phyloP scores from a whole-genome alignment of 1,140 invertebrate species.

The Ips typographus region DNA sequence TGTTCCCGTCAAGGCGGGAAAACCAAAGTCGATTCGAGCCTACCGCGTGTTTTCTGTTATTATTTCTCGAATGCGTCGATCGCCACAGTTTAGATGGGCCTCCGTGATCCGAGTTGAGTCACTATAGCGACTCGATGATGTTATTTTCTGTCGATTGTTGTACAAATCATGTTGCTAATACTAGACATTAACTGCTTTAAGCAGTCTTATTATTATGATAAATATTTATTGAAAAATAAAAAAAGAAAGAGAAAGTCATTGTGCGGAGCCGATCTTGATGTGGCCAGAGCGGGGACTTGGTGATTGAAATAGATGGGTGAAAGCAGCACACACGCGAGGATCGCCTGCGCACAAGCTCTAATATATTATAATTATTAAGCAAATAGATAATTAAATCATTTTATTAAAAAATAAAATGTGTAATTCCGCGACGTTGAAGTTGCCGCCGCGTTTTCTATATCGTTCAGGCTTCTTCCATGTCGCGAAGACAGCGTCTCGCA shows the following conservation, averaged over 20 bases:
- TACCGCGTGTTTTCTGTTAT: too few relatives aligned
- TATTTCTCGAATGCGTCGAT: too few relatives aligned
- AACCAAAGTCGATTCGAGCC: too few relatives aligned
- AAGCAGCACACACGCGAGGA: slow-evolving; percentile 29
- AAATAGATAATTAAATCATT: too few relatives aligned
- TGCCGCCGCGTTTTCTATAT: background rate
- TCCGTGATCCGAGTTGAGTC: too few relatives aligned
- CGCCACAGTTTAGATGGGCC: too few relatives aligned
- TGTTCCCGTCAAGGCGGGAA: too few relatives aligned
- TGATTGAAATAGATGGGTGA: slow-evolving; percentile 1
- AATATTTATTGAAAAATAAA: slow-evolving; percentile 5
- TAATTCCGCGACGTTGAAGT: background rate
- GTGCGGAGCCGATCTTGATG: slow-evolving; percentile 23
- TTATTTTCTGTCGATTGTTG: slow-evolving; percentile 51
- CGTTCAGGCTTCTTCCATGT: background rate
- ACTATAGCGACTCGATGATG: slow-evolving; percentile 35
- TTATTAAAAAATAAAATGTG: background rate
- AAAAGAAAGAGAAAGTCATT: slow-evolving; percentile 21
- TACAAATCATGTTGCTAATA: slow-evolving; percentile 54
- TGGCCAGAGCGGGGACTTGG: background rate
- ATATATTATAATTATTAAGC: slow-evolving; percentile 15
- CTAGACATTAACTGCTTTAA: slow-evolving; percentile 51
- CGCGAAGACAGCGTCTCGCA: background rate
- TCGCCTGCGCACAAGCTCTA: slow-evolving; percentile 25
- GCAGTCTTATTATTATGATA: slow-evolving; percentile 40